phyloP scores from a whole-genome alignment of 2,888 invertebrate genomes.

The Slavum lentiscoides region DNA sequence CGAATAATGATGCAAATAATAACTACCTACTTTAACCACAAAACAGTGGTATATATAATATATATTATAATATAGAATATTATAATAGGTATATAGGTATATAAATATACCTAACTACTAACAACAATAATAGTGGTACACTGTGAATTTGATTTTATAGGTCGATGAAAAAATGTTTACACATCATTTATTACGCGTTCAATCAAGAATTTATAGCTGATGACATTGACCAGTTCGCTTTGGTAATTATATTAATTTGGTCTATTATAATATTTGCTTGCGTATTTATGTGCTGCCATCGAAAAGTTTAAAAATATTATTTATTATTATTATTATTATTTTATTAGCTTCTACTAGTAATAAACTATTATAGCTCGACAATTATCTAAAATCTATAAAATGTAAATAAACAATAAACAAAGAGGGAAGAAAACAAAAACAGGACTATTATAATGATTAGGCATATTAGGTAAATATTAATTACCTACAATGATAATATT shows the following conservation, averaged over 20 bases:
- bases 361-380: no score
- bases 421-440: no score
- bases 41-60: background rate
- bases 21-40: no score
- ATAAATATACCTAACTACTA: background rate
- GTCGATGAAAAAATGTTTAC: constrained; percentile 60
- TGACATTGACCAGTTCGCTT: constrained; percentile 60
- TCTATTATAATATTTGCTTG: no score
- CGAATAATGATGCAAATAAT: no score
- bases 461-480: no score
- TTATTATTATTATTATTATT: no score
- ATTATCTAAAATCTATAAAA: no score
- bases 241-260: constrained; percentile 58
- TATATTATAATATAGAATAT: background rate
- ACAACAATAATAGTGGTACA: background rate
- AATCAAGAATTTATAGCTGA: constrained; percentile 61
- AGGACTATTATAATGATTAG: no score
- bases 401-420: no score
- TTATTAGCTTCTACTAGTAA: no score
- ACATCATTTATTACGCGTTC: constrained; percentile 61
- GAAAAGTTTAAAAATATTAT: background rate
- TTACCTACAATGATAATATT: no score
- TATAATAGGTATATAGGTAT: background rate
- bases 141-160: constrained; percentile 56
- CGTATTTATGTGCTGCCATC: background rate